phyloP scores from a whole-genome alignment of 2,113 vertebrate genomes.

The Leiothrix lutea region DNA sequence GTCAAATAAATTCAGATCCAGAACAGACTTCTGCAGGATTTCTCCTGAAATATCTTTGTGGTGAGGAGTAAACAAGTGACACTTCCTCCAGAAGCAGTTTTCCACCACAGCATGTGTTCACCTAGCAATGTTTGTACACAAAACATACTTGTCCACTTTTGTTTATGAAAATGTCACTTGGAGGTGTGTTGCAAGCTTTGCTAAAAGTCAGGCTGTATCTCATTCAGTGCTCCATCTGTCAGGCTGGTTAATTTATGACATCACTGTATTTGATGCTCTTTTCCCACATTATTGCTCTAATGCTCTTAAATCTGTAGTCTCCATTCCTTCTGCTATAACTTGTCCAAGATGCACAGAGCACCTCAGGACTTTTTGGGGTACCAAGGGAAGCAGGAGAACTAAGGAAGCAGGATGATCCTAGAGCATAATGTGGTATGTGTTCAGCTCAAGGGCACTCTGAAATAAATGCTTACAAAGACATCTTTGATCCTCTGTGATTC shows the following conservation, averaged over 20 bases:
- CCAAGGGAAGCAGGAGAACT: neutral
- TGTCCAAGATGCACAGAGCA: neutral
- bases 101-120: neutral
- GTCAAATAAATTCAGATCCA: neutral
- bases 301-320: neutral
- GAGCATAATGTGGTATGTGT: rapidly evolving
- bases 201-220: neutral
- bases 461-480: neutral
- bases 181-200: neutral
- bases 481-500: neutral
- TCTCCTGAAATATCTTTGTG: neutral
- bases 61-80: neutral
- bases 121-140: neutral
- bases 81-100: neutral
- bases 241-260: neutral
- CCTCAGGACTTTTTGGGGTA: neutral
- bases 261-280: neutral
- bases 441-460: neutral
- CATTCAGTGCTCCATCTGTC: neutral
- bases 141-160: neutral
- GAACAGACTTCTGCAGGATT: neutral
- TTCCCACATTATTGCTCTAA: neutral
- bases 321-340: neutral
- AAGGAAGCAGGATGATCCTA: neutral
- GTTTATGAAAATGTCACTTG: neutral